These are phyloP conservation scores for Oceanodroma tethys DNA, from an alignment of 2,113 vertebrate species.

Conservation along the genomic window DNA sequence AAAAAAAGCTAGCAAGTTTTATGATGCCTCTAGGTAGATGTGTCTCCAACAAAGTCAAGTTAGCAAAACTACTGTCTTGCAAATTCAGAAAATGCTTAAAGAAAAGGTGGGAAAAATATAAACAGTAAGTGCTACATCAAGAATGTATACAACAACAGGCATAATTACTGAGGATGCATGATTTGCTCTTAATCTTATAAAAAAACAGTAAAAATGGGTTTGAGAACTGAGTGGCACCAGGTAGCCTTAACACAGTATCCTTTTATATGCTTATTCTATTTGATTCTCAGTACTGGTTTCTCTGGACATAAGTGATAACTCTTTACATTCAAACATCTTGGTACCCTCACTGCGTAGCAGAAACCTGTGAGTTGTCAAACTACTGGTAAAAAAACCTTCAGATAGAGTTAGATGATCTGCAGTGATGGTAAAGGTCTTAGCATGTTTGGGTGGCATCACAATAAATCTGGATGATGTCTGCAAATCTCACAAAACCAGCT, in stretches of 20 bases:
- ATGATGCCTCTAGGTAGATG: background rate
- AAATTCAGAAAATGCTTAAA: background rate
- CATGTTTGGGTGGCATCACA: accelerated
- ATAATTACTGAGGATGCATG: background rate
- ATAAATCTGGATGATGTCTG: background rate
- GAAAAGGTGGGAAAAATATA: background rate
- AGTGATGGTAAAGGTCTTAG: background rate
- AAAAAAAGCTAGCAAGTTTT: background rate
- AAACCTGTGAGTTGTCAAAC: background rate
- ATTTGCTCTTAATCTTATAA: background rate
- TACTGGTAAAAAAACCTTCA: background rate
- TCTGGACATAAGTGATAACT: background rate
- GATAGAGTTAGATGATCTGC: background rate
- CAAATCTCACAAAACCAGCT: background rate
- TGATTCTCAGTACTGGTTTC: background rate
- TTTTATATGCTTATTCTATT: background rate
- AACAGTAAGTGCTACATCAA: background rate
- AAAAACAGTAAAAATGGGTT: background rate
- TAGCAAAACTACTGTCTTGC: background rate
- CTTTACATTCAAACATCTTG: background rate
- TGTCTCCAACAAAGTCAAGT: background rate
- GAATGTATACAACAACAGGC: background rate
- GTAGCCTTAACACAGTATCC: too few relatives aligned
- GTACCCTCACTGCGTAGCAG: background rate
- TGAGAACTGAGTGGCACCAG: background rate